Conservation (phyloP, 2,888 invertebrate genomes). For the Notodonta ziczac region DNA sequence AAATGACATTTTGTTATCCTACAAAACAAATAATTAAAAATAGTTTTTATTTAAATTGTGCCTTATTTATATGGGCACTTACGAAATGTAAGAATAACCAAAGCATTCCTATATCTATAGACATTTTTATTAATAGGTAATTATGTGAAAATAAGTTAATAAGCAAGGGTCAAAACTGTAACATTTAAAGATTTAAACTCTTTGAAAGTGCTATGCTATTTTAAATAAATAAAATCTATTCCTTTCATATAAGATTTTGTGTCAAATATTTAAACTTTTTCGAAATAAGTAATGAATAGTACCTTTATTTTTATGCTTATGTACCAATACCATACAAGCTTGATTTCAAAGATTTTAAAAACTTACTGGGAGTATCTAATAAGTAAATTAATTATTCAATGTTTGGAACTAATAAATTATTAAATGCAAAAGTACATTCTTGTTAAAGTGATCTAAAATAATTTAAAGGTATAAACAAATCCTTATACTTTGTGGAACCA, state of each 20-base stretch:
- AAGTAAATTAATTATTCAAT: no score
- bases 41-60: conserved; percentile 28
- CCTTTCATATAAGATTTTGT: no score
- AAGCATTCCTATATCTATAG: conserved; percentile 33
- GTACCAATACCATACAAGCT: no score
- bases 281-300: no score
- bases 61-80: conserved; percentile 28
- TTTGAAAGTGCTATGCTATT: no score
- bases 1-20: no score
- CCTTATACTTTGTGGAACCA: background rate
- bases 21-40: background rate
- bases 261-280: background rate
- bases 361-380: background rate
- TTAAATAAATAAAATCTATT: no score
- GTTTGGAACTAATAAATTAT: no score
- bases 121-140: conserved; percentile 9
- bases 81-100: conserved; percentile 23
- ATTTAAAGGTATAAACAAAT: background rate
- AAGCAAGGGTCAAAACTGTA: no score
- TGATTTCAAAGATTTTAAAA: background rate
- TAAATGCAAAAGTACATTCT: background rate
- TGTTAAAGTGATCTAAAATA: background rate
- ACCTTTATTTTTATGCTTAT: no score
- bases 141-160: background rate
- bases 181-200: no score